Percentiles rank a stretch among this genome's conserved stretches.
Evolutionary conservation across 2,797 vertebrate genomes (phyloP).

Genomic region (Mustela erminea): DNA sequence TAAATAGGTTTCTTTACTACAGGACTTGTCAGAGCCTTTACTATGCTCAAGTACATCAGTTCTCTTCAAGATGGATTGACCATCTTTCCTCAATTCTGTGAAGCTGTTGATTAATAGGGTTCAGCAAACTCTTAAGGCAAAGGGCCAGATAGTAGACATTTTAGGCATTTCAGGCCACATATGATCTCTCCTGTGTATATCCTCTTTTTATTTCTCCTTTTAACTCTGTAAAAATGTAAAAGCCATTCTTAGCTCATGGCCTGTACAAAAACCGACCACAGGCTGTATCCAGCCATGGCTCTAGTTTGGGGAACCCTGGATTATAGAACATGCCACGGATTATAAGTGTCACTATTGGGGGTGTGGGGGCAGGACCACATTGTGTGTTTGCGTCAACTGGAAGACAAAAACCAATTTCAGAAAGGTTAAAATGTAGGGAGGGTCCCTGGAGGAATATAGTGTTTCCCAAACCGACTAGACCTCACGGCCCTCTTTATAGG

Average conservation of each 20-base stretch:
- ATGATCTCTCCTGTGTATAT: neutral
- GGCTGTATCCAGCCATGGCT: neutral
- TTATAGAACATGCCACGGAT: neutral
- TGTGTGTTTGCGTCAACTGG: neutral
- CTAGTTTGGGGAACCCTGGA: neutral
- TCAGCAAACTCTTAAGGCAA: neutral
- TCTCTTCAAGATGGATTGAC: neutral
- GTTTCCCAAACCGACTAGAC: neutral
- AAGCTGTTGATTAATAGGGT: neutral
- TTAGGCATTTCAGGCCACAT: neutral
- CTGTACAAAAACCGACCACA: neutral
- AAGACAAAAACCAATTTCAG: neutral
- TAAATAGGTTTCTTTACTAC: neutral
- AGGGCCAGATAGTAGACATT: neutral
- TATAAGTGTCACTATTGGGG: neutral
- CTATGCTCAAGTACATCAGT: accelerated
- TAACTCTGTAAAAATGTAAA: constrained; percentile 18
- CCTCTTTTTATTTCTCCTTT: neutral
- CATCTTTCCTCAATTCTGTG: neutral
- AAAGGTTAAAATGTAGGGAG: neutral
- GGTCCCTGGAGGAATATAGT: neutral
- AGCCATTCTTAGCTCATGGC: neutral
- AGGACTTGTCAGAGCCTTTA: constrained; percentile 3
- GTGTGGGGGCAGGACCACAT: neutral
- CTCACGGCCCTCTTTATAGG: neutral